phyloP scores from a whole-genome alignment of 2,888 invertebrate genomes.

The Plagiodera versicolora region DNA sequence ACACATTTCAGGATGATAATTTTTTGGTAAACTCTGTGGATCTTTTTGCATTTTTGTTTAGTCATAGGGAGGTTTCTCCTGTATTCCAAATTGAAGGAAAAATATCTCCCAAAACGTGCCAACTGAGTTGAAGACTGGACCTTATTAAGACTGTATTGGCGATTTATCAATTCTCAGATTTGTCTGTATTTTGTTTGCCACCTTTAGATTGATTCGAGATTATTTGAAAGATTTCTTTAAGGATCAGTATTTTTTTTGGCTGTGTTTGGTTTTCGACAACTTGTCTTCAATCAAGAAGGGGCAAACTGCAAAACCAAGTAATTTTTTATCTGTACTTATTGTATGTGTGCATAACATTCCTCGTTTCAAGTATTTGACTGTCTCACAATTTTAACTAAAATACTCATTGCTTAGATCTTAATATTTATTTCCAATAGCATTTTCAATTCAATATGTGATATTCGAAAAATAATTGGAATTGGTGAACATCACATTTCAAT shows the following conservation, averaged over 20 bases:
- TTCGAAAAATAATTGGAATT: slow-evolving; percentile 17
- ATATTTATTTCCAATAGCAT: neutral
- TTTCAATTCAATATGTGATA: slow-evolving; percentile 24
- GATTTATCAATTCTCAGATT: neutral
- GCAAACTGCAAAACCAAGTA: neutral
- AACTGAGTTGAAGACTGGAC: slow-evolving; percentile 19
- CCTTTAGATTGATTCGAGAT: slow-evolving; percentile 19
- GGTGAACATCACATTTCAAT: slow-evolving; percentile 22
- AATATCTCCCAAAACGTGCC: slow-evolving; percentile 36
- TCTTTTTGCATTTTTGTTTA: neutral
- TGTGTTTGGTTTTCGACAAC: neutral
- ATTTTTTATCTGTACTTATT: neutral
- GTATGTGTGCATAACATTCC: neutral
- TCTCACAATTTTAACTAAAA: slow-evolving; percentile 2
- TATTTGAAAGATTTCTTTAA: neutral
- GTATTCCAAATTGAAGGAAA: slow-evolving; percentile 32
- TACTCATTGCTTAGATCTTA: slow-evolving; percentile 12
- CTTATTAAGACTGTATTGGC: neutral
- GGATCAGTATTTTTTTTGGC: neutral
- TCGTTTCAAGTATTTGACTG: neutral
- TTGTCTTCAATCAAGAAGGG: neutral
- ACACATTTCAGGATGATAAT: neutral
- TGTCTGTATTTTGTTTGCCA: slow-evolving; percentile 22
- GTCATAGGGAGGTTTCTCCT: slow-evolving; percentile 6
- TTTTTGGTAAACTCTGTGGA: neutral